Evolutionary conservation across 1,140 invertebrate species (phyloP).

Genomic region (Drosophila nigrodunni): DNA sequence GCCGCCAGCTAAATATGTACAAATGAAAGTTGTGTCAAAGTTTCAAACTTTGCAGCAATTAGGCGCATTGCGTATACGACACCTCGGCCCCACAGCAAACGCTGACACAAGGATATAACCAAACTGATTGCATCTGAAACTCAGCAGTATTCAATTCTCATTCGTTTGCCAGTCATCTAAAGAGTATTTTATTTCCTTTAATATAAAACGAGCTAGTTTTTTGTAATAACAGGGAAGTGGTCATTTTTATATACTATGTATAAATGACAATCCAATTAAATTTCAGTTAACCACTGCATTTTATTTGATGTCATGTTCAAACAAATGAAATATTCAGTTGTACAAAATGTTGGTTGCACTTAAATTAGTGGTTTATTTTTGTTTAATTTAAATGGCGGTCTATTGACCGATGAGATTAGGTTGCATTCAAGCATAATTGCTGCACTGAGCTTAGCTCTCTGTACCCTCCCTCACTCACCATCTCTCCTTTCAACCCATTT

Average conservation of each 20-base stretch:
- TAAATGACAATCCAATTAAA: not conserved
- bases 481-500: too few species aligned
- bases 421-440: conserved; percentile 15
- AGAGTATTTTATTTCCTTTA: too few species aligned
- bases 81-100: conserved; percentile 5
- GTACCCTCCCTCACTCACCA: not conserved
- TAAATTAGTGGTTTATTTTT: conserved; percentile 6
- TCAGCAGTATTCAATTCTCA: not conserved
- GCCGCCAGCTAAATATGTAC: conserved; percentile 47
- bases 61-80: conserved; percentile 49
- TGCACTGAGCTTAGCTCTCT: not conserved
- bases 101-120: too few species aligned
- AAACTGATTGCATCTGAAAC: too few species aligned
- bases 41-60: conserved; percentile 40
- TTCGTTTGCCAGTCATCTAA: not conserved
- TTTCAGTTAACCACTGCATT: not conserved
- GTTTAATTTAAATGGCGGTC: conserved; percentile 12
- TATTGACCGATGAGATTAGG: conserved; percentile 7
- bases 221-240: too few species aligned
- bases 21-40: conserved; percentile 49
- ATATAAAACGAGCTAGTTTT: not conserved
- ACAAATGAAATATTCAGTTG: not conserved
- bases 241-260: not conserved
- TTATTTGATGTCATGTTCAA: conserved; percentile 6
- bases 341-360: not conserved